Conservation (phyloP, 2,113 vertebrate species). For the Apodemus sylvaticus region DNA sequence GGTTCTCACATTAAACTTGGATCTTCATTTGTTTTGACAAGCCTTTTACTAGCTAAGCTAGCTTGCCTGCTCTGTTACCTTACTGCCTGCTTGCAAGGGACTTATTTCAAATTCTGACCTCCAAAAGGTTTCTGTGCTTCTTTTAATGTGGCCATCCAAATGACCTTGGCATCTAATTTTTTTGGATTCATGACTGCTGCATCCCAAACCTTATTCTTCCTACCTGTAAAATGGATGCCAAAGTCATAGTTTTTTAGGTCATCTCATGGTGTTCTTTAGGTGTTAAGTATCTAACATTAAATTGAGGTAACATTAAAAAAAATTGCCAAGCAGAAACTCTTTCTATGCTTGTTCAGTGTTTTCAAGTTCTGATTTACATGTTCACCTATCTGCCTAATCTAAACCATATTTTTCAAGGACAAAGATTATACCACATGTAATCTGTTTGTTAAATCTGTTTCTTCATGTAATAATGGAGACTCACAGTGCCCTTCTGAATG, state of each 20-base stretch:
- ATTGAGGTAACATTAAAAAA: not conserved
- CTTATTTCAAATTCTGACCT: not conserved
- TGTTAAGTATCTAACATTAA: not conserved
- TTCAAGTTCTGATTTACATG: not conserved
- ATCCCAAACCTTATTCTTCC: not conserved
- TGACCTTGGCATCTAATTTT: not conserved
- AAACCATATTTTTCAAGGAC: not conserved
- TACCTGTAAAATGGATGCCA: not conserved
- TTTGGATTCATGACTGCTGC: not conserved
- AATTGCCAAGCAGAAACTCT: not conserved
- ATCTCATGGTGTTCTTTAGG: not conserved
- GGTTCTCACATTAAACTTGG: not conserved
- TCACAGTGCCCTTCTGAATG: too few relatives aligned
- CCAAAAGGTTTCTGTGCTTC: not conserved
- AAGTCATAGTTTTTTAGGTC: not conserved
- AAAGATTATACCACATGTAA: not conserved
- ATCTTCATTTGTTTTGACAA: not conserved
- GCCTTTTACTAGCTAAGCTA: too few relatives aligned
- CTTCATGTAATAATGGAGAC: not conserved
- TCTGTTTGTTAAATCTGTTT: not conserved
- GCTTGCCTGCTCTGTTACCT: not conserved
- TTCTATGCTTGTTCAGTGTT: not conserved
- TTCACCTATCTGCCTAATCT: not conserved
- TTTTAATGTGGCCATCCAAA: not conserved
- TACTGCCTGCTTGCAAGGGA: not conserved